Conservation (phyloP, 2,888 invertebrate genomes). For the Drosophila testacea region DNA sequence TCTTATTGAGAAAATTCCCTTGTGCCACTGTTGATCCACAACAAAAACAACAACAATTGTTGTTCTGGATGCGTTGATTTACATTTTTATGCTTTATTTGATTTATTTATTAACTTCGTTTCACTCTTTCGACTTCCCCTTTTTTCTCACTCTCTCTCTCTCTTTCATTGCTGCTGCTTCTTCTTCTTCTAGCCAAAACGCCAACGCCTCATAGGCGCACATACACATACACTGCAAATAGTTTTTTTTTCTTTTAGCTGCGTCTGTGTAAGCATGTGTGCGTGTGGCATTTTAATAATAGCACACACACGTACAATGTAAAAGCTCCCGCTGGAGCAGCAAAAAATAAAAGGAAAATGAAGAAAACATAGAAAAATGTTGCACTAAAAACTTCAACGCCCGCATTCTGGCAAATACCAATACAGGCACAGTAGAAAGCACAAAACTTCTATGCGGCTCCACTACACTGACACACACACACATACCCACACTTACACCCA, state of each 20-base stretch:
- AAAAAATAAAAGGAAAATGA: conserved; percentile 9
- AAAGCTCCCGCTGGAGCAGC: conserved; percentile 76
- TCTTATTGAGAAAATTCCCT: conserved; percentile 36
- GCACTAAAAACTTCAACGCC: conserved; percentile 80
- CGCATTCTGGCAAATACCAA: conserved; percentile 71
- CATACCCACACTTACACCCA: background rate
- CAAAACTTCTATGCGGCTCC: conserved; percentile 67
- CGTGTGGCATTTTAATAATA: conserved; percentile 71
- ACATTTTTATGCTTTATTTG: conserved; percentile 64
- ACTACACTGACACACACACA: conserved; percentile 28
- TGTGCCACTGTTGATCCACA: conserved; percentile 2
- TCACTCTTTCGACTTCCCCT: conserved; percentile 23
- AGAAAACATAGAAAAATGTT: conserved; percentile 59
- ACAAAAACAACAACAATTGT: conserved; percentile 11
- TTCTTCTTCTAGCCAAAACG: conserved; percentile 57
- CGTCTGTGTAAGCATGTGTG: conserved; percentile 31
- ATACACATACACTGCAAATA: conserved; percentile 37
- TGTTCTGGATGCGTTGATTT: conserved; percentile 39
- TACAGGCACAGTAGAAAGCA: conserved; percentile 64
- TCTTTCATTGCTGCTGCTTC: conserved; percentile 27
- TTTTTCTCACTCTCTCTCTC: conserved; percentile 7
- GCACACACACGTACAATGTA: conserved; percentile 56
- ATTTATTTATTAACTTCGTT: conserved; percentile 66
- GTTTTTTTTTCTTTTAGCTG: conserved; percentile 47
- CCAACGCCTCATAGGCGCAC: conserved; percentile 70